Conservation (phyloP, 2,888 invertebrate species). For the Tenthredo livida region DNA sequence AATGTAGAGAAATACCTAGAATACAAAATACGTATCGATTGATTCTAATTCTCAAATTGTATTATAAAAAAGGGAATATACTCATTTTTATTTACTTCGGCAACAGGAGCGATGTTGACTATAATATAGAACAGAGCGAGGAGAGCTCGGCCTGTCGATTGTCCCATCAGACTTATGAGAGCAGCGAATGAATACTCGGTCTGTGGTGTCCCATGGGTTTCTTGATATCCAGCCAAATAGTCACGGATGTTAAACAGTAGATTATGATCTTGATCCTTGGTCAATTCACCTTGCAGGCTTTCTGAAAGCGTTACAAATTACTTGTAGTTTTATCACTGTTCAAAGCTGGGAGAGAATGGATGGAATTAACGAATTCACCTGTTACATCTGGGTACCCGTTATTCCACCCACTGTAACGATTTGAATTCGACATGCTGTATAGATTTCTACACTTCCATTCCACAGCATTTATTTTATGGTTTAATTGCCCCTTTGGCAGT, state of each 20-base stretch:
- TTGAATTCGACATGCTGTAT: slow-evolving; percentile 64
- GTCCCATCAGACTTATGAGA: slow-evolving; percentile 70
- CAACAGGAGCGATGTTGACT: slow-evolving; percentile 69
- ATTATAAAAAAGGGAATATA: not conserved
- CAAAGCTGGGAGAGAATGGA: slow-evolving; percentile 20
- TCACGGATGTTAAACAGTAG: slow-evolving; percentile 64
- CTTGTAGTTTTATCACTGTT: slow-evolving; percentile 23
- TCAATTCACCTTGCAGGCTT: slow-evolving; percentile 46
- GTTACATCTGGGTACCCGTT: slow-evolving; percentile 14
- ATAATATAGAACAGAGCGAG: slow-evolving; percentile 69
- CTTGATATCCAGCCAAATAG: slow-evolving; percentile 71
- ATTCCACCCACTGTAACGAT: slow-evolving; percentile 49
- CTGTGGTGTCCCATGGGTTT: slow-evolving; percentile 66
- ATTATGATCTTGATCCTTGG: slow-evolving; percentile 52
- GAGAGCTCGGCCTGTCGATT: slow-evolving; percentile 69
- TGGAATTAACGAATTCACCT: slow-evolving; percentile 36
- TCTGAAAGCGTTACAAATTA: slow-evolving; percentile 34
- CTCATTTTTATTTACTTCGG: slow-evolving; percentile 62
- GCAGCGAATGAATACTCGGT: slow-evolving; percentile 70
- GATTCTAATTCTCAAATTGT: not conserved
- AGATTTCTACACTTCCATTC: slow-evolving; percentile 67
- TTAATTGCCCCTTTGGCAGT: slow-evolving; percentile 19
- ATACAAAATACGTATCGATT: slow-evolving; percentile 12
- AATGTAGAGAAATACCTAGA: slow-evolving; percentile 70
- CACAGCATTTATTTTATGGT: slow-evolving; percentile 50